Conservation (phyloP, 2,888 invertebrate species). For the Hartigia nigra region DNA sequence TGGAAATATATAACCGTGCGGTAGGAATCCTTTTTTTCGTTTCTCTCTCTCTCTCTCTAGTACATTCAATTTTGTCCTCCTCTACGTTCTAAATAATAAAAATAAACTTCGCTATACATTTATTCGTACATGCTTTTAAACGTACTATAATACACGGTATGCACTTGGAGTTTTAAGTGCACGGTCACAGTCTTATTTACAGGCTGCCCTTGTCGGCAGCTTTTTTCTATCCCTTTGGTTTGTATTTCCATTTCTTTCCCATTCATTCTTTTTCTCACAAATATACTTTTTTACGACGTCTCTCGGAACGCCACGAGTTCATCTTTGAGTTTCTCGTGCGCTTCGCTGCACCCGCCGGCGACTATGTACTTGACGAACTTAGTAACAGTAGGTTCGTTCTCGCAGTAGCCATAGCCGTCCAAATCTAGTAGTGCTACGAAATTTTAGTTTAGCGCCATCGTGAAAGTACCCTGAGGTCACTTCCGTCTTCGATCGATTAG, state of each 20-base stretch:
- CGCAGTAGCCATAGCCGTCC: not conserved
- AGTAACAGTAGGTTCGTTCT: not conserved
- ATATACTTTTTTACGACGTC: slow-evolving; percentile 24
- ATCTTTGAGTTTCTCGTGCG: not conserved
- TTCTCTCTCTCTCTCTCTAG: slow-evolving; percentile 26
- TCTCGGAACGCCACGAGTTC: not conserved
- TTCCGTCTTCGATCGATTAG: not conserved
- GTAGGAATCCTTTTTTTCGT: slow-evolving; percentile 35
- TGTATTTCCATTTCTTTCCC: slow-evolving; percentile 24
- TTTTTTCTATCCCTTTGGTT: slow-evolving; percentile 42
- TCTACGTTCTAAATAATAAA: slow-evolving; percentile 58
- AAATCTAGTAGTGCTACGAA: not conserved
- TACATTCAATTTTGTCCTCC: slow-evolving; percentile 32
- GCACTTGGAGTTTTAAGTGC: slow-evolving; percentile 43
- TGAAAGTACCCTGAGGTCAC: not conserved
- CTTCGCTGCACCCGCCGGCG: not conserved
- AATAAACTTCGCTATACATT: slow-evolving; percentile 61
- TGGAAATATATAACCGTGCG: slow-evolving; percentile 40
- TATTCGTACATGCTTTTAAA: slow-evolving; percentile 47
- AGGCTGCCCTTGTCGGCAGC: slow-evolving; percentile 36
- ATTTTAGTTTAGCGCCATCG: not conserved
- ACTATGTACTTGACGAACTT: not conserved
- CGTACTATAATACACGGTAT: slow-evolving; percentile 49
- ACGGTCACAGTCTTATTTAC: slow-evolving; percentile 59
- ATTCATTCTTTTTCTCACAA: slow-evolving; percentile 27